Base-by-base conservation (phyloP, 2,888 invertebrate genomes). In the Silvanus unidentatus region DNA sequence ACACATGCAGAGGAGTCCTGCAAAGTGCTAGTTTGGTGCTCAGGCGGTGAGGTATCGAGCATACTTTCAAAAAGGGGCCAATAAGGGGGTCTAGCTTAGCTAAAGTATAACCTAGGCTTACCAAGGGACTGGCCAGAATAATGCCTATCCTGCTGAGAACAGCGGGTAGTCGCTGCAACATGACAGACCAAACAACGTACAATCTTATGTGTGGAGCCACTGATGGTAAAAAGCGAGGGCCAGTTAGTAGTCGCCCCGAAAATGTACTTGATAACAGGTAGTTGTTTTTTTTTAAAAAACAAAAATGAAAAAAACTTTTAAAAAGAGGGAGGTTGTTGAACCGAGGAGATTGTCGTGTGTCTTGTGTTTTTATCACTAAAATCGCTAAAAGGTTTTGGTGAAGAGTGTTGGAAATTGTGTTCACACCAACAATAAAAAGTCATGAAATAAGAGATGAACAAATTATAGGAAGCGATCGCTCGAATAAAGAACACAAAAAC, bases 101-200 rank as follows among this genome's bases (percentile, higher is more conserved):
- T 53, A 54, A 50, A 49, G 57, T 59, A 37, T 37, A 57, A 53
- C 60, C 60, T 64, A 72, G 73, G 77, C 90, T 90, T 90, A 90
- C 89, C 89, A 90, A 82, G 77, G 90, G 89, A 84, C 88, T 89
- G 84, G 89, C 89, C 86, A 90, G 87, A 82, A 90, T 88, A 78
- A 90, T 88, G 85, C 90, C 90, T 85, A 90, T 89, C 84, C 90
- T 86, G 87, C 87, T 89, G 82, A 90, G 87, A 78, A 90, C 89
- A 81, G 89, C 89, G 80, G 90, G 90, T 80, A 90, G 87, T 80
- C 89, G 89, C 90, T 90, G 89, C 76, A 88, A 80, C 78, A 81
- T 78, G 75, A 80, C 77, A 79, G 77, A 78, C 75, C 77, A 73
- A 65, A 65, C 62, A 68, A 67, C 63, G 65, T 65, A 67, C 64